Base-by-base conservation (phyloP, 2,888 invertebrate genomes). In the Metalampra italica region DNA sequence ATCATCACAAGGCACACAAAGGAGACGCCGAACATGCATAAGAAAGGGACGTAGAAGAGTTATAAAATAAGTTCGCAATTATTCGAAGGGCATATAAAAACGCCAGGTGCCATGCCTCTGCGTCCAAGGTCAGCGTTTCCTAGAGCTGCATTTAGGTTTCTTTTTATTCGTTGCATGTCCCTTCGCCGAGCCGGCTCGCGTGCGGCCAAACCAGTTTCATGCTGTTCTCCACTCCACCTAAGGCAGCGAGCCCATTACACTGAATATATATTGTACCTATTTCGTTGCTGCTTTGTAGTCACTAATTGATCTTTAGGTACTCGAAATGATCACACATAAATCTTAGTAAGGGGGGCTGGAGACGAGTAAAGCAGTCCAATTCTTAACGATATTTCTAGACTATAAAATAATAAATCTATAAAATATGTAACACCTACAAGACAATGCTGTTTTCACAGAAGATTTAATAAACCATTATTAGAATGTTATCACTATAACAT, bases 61-160 rank as follows among this genome's bases (percentile, higher is more conserved):
- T 79, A 74, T 76, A 77, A 82, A 79, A 81, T 79, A 22, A 73
- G 75, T 77, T 79, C 73, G 84, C 84, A 78, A 82, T 77, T 83
- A 78, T 79, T 77, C 68, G 76, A 86, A 84, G 82, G 81, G 78
- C 81, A 83, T 68, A 83, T 78, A 87, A 89, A 84, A 86, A 88
- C 87, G 78, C 88, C 88, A 89, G 88, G 86, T 89, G 89, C 85
- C 82, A 66, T 73, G 83, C 78, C 83, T 80, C 77, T 81, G 82
- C 73, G 78, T 78, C 74, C 88, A 89, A 89, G 89, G 88, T 80
- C 81, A 86, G 82, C 78, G 72, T 82, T 88, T 88, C 88, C 87
- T 89, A 88, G 88, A 85, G 88, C 78, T 88, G 87, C 88, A 86
- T 86, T 79, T 88, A 80, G 83, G 81, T 80, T 81, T 85, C 75